Base-by-base conservation (phyloP, 2,888 invertebrate genomes). In the Calliphora vomitoria region DNA sequence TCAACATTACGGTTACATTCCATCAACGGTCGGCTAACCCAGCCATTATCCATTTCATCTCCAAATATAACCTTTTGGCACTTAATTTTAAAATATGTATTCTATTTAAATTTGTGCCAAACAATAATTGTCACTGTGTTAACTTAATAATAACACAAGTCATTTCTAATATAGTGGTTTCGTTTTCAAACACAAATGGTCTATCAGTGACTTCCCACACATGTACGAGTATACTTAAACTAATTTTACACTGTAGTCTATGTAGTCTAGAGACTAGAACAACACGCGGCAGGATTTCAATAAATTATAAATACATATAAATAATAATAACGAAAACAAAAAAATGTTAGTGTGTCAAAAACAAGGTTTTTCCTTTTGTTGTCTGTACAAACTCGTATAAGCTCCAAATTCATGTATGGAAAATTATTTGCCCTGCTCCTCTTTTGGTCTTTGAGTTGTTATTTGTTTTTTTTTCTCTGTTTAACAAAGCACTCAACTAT, bases 361-460 rank as follows among this genome's bases (percentile, higher is more conserved):
- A 18, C 35, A 64, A 50, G 66, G 25, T 0, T 25, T 38, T 38
- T 8, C 35, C 31, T 58, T 47, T 66, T 74, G 31, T 74, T 66
- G 74, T 82, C 58, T 47, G 74, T 47, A 3, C 66, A 15, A 58
- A 47, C 55, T 58, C 20, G 47, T 74, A 50, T 44, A 31, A 53
- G 20, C 44, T 47, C 10, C 1, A 68, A 60, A 44, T 74, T 41
- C 4, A 44, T 13, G 11, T 13, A 44, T 47, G 13, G 10, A 41
- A 76, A 64, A 25, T 72, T 8, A 41, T 83, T 78, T 64, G n/a
- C 8, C 15, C 50, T 50, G 50, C 35, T n/a, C 20, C 55, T 35
- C 20, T 20, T 68, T 31, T 31, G 41, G 38, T 53, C 10, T 38
- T 47, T 71, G n/a, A 35, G 31, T 5, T 55, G n/a, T 41, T 41